Conservation (phyloP, 2,797 vertebrate genomes). For the Pteropus rufus region DNA sequence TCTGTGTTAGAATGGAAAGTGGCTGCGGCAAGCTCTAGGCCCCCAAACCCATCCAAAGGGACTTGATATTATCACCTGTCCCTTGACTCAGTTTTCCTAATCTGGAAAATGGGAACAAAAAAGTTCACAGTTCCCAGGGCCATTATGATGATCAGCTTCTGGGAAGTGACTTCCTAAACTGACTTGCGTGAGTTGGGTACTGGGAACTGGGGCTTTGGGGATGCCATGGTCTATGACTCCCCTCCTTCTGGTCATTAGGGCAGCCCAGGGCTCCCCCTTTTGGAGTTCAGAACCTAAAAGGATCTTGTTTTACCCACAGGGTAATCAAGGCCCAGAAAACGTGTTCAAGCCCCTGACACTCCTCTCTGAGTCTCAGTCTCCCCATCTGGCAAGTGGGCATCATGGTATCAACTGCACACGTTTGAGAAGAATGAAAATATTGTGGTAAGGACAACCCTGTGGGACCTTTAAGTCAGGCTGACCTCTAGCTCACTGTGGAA, state of each 20-base stretch:
- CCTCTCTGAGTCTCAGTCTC: background rate
- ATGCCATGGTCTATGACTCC: background rate
- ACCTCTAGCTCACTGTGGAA: background rate
- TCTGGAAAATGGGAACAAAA: background rate
- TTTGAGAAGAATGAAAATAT: background rate
- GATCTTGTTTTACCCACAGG: background rate
- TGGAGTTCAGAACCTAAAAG: background rate
- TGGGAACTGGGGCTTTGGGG: background rate
- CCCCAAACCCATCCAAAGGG: background rate
- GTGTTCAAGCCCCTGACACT: too few species aligned
- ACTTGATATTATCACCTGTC: background rate
- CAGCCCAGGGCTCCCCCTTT: background rate
- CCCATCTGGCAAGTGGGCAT: background rate
- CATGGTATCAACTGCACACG: background rate
- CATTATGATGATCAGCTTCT: background rate
- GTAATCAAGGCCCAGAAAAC: background rate
- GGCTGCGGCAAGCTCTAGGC: background rate
- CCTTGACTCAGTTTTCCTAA: background rate
- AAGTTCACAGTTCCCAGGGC: background rate
- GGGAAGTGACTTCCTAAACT: background rate
- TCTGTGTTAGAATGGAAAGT: background rate
- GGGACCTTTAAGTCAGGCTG: background rate
- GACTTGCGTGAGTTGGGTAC: background rate
- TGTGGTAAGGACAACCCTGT: background rate
- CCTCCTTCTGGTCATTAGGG: background rate